phyloP scores from a whole-genome alignment of 2,888 invertebrate genomes.

The Hirtodrosophila trivittata region DNA sequence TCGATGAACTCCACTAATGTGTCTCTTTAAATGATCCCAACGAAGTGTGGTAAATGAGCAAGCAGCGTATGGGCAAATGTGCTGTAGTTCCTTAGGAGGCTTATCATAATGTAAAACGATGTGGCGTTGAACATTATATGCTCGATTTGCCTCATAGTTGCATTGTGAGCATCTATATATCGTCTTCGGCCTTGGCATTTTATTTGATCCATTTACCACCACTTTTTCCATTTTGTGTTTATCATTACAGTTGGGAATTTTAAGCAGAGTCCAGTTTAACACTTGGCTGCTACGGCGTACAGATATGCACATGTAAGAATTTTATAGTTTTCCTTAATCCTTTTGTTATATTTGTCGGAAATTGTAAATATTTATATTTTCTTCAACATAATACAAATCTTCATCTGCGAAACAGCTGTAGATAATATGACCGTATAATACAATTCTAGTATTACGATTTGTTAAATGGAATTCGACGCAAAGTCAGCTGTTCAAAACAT shows the following conservation, averaged over 20 bases:
- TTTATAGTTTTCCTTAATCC: too few species aligned
- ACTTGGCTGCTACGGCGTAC: too few species aligned
- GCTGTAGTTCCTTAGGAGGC: constrained; percentile 45
- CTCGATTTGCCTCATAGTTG: constrained; percentile 38
- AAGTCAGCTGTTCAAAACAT: constrained; percentile 35
- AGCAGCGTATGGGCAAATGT: constrained; percentile 24
- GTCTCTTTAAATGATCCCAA: constrained; percentile 39
- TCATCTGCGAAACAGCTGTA: constrained; percentile 17
- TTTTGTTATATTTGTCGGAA: too few species aligned
- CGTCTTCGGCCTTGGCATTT: constrained; percentile 2
- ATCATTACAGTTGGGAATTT: too few species aligned
- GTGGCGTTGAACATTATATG: constrained; percentile 45
- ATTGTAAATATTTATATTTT: too few species aligned
- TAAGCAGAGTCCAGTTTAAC: too few species aligned
- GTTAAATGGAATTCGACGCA: too few species aligned
- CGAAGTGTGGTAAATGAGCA: constrained; percentile 40
- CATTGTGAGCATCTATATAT: constrained; percentile 35
- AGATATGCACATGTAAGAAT: too few species aligned
- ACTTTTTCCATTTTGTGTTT: constrained; percentile 27
- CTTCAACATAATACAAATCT: too few species aligned
- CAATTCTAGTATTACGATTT: not conserved
- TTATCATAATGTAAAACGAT: constrained; percentile 35
- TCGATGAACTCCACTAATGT: constrained; percentile 30
- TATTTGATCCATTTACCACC: constrained; percentile 13
- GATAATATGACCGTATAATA: constrained; percentile 4